Percentiles rank a stretch among this genome's conserved stretches.
Conservation (phyloP, 2,888 invertebrate species). For the Carabus problematicus region DNA sequence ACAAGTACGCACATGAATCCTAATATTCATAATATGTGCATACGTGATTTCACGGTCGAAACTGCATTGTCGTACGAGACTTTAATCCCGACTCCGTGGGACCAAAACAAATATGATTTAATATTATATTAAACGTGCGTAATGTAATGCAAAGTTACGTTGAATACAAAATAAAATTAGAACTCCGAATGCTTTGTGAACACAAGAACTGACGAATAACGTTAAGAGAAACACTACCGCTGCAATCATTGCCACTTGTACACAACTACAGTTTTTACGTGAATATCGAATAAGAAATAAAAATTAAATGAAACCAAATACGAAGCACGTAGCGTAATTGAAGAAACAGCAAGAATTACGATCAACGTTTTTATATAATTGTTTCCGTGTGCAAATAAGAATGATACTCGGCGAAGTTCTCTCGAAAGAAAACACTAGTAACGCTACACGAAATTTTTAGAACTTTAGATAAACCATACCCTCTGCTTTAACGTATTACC, state of each 20-base stretch:
- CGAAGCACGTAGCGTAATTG: slow-evolving; percentile 33
- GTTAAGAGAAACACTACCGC: slow-evolving; percentile 13
- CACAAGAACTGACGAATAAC: slow-evolving; percentile 15
- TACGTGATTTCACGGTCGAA: background rate
- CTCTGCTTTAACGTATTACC: no score
- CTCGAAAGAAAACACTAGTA: no score
- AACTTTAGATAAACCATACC: no score
- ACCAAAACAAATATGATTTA: background rate
- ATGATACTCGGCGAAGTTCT: no score
- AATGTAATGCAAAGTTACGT: no score
- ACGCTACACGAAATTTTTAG: no score
- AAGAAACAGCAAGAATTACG: slow-evolving; percentile 30
- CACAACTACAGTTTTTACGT: slow-evolving; percentile 26
- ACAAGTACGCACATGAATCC: slow-evolving; percentile 21
- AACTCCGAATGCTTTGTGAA: no score
- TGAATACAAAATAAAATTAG: no score
- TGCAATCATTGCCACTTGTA: background rate
- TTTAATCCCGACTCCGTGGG: background rate
- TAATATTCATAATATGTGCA: background rate
- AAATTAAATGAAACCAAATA: slow-evolving; percentile 35
- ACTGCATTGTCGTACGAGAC: slow-evolving; percentile 6
- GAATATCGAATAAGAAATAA: slow-evolving; percentile 33
- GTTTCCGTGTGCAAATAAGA: slow-evolving; percentile 6
- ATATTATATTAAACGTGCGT: background rate
- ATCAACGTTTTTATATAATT: slow-evolving; percentile 30